Base-by-base conservation (phyloP, 2,113 vertebrate genomes). In the Corythornis cristatus region DNA sequence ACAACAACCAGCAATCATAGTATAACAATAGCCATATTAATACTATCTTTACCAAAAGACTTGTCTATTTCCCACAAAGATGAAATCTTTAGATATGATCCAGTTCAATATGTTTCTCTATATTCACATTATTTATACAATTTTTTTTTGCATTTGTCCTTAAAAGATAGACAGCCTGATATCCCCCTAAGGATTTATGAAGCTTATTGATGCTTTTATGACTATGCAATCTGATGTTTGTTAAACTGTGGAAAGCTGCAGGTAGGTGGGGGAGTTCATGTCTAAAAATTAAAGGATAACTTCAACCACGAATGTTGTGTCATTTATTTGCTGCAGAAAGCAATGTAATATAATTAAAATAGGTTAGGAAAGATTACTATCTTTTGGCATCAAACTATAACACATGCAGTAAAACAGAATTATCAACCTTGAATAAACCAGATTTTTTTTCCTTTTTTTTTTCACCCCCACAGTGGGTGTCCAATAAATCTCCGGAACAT, bases 331-430 rank as follows among this genome's bases (percentile, higher is more conserved):
- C 48, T 21, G 25, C 66, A 94, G 82, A 90, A 92, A 83, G 61
- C 29, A 95, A 94, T 86, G 72, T 60, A 43, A 71, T 75, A 33
- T 88, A 94, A 97, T 94, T 96, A 88, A 97, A 97, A 96, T 96
- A 88, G 80, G 65, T 76, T 79, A 74, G 61, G 78, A 79, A 88
- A 95, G 97, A 97, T 96, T 86, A 80, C 57, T 85, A 97, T 97
- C 96, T 97, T 91, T 96, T 97, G 97, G 97, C 96, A 86, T 85
- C 46, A 53, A 90, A 92, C 89, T 86, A 94, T 89, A 97, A 96
- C 76, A 91, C 73, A 89, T 5, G 56, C 61, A 81, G 83, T 97
- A 96, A 97, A 97, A 93, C 10, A 96, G 61, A 95, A 93, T 93
- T 62, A 95, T 73, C 85, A 89, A 51, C 53, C 35, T 89, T 50